These are phyloP conservation scores for Cynopterus sphinx DNA, from an alignment of 2,797 vertebrate genomes.

Conservation along the genomic window DNA sequence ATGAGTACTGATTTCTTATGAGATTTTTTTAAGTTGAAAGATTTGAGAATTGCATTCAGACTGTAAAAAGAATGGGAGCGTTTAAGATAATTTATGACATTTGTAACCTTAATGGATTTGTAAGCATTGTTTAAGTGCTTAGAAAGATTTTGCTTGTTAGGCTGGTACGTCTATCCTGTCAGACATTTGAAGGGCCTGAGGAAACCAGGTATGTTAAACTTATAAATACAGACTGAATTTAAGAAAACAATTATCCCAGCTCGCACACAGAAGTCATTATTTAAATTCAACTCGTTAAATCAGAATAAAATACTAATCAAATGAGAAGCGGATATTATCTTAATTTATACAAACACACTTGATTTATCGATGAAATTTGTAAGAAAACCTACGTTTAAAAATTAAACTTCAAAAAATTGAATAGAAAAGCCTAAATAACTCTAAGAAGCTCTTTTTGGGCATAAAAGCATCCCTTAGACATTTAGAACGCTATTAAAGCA, in stretches of 20 bases:
- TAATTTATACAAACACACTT: neutral
- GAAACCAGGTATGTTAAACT: neutral
- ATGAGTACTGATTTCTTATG: neutral
- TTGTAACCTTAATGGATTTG: neutral
- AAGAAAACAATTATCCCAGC: neutral
- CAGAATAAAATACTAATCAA: neutral
- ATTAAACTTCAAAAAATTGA: neutral
- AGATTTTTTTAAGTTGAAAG: neutral
- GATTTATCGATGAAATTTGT: neutral
- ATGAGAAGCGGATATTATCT: neutral
- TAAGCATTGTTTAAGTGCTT: neutral
- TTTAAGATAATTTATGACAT: neutral
- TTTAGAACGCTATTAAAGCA: neutral
- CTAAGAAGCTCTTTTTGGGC: neutral
- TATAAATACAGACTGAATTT: neutral
- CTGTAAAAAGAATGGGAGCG: neutral
- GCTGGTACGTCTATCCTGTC: neutral
- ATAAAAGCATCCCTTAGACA: neutral
- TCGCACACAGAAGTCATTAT: neutral
- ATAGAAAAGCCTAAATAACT: neutral
- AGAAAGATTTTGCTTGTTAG: neutral
- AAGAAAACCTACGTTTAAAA: conserved; percentile 25
- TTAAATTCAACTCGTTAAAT: neutral
- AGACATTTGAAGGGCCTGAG: neutral
- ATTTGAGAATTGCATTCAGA: neutral